phyloP scores from a whole-genome alignment of 2,888 invertebrate species.

The Automeris io region DNA sequence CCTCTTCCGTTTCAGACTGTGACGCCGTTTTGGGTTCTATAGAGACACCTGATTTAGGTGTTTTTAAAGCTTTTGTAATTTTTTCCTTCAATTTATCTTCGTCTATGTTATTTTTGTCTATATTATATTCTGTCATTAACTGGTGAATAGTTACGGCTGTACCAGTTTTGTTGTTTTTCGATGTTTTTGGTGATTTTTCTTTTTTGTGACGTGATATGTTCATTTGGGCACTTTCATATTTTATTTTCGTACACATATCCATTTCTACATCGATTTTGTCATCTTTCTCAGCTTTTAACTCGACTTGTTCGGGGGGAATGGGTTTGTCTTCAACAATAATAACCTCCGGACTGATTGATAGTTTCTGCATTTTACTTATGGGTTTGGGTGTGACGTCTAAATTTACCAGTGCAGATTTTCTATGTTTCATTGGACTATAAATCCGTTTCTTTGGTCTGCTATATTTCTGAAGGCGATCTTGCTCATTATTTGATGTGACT shows the following conservation, averaged over 20 bases:
- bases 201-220: background rate
- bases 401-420: conserved; percentile 9
- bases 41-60: conserved; percentile 9
- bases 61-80: conserved; percentile 15
- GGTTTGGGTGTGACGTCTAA: conserved; percentile 52
- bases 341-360: conserved; percentile 25
- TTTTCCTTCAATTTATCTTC: conserved; percentile 18
- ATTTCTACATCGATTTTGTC: background rate
- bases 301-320: background rate
- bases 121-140: conserved; percentile 30
- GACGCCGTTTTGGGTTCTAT: conserved; percentile 10
- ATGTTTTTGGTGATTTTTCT: conserved; percentile 14
- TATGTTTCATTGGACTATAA: conserved; percentile 33
- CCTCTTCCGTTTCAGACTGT: conserved; percentile 9
- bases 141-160: conserved; percentile 33
- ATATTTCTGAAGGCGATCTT: background rate
- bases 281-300: conserved; percentile 15
- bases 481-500: conserved; percentile 21
- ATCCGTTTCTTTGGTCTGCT: conserved; percentile 39
- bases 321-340: background rate
- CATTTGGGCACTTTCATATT: conserved; percentile 3
- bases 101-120: conserved; percentile 16
- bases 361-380: conserved; percentile 41
- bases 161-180: conserved; percentile 15
- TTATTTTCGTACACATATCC: background rate